Conservation (phyloP, 2,797 vertebrate genomes). For the Gallirallus australis region DNA sequence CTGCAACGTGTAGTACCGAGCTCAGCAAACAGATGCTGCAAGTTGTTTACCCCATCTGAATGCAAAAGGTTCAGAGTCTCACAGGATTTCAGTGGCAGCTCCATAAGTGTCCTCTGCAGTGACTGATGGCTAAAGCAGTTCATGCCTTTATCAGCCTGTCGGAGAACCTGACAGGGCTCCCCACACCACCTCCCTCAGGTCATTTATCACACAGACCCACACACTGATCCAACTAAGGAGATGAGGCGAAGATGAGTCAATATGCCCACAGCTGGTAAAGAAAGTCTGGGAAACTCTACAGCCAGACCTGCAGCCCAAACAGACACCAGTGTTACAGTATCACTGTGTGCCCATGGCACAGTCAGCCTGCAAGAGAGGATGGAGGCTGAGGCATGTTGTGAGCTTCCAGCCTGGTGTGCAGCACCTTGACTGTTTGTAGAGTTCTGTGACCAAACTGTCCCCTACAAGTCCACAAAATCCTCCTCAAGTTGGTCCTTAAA, state of each 20-base stretch:
- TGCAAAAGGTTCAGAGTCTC: background rate
- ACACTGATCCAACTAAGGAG: background rate
- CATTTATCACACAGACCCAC: background rate
- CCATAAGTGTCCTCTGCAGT: background rate
- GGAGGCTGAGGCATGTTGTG: fast-evolving
- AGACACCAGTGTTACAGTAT: fast-evolving
- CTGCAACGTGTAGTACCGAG: fast-evolving
- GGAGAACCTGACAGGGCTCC: background rate
- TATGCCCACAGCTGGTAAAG: fast-evolving
- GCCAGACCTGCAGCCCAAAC: background rate
- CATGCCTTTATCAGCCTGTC: fast-evolving
- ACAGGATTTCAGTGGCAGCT: background rate
- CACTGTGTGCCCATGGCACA: background rate
- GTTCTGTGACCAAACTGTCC: background rate
- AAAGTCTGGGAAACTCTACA: background rate
- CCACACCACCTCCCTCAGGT: background rate
- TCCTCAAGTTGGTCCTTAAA: background rate
- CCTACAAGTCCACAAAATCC: background rate
- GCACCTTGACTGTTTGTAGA: fast-evolving
- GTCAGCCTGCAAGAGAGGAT: background rate
- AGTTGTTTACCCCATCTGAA: background rate
- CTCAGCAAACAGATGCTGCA: background rate
- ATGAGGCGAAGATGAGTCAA: background rate
- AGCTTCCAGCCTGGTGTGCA: background rate
- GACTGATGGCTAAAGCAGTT: background rate